phyloP scores from a whole-genome alignment of 2,888 invertebrate species.

The Amblyteles armatorius region DNA sequence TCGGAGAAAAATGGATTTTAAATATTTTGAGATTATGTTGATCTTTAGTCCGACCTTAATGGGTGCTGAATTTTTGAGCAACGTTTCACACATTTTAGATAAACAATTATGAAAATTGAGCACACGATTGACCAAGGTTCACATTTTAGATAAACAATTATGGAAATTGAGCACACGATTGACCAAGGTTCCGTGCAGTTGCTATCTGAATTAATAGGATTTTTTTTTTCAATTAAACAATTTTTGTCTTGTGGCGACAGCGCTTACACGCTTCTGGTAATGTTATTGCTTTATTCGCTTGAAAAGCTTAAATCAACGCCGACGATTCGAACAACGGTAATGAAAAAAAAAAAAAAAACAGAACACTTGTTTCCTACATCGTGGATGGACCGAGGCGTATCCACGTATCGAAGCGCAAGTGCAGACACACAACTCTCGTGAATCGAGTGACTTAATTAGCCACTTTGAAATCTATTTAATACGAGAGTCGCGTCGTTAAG shows the following conservation, averaged over 20 bases:
- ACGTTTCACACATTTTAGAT: no score
- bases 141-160: background rate
- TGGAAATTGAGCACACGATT: background rate
- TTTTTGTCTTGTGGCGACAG: background rate
- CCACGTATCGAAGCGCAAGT: background rate
- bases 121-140: no score
- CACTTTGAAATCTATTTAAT: conserved; percentile 37
- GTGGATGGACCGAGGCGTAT: conserved; percentile 1
- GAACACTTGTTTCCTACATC: background rate
- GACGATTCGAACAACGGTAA: background rate
- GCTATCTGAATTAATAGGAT: no score
- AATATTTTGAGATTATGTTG: no score
- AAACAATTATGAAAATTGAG: background rate
- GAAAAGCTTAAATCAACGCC: background rate
- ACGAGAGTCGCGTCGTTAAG: conserved; percentile 32
- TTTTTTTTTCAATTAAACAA: background rate
- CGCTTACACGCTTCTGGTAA: background rate
- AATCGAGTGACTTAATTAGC: conserved; percentile 34
- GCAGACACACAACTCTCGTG: conserved; percentile 10
- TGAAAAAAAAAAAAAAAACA: background rate
- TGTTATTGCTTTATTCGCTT: background rate
- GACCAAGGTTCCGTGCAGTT: no score
- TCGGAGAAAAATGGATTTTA: no score
- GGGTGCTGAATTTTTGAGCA: no score
- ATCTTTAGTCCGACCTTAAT: no score